Evolutionary conservation across 1,140 invertebrate species (phyloP).

Genomic region (Archivesica marissinica): DNA sequence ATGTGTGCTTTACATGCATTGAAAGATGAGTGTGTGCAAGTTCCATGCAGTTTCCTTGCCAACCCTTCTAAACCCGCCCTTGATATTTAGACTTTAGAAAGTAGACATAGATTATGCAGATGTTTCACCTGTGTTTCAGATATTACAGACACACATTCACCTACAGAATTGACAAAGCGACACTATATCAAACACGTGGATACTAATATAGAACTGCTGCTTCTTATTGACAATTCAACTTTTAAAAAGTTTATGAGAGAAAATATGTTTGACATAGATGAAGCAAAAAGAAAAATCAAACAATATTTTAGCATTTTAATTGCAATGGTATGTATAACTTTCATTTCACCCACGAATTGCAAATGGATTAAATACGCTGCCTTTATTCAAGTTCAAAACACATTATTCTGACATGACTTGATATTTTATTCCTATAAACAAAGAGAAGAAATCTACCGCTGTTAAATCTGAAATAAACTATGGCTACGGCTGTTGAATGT

Average conservation of each 20-base stretch:
- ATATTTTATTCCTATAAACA: too few species aligned
- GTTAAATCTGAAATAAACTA: too few species aligned
- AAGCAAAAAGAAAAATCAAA: slow-evolving; percentile 5
- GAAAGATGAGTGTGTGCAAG: neutral
- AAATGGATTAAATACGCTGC: neutral
- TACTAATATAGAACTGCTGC: slow-evolving; percentile 23
- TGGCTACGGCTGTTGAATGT: too few species aligned
- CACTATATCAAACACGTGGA: slow-evolving; percentile 23
- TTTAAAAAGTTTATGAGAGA: slow-evolving; percentile 21
- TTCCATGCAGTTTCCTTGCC: neutral
- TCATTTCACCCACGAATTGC: neutral
- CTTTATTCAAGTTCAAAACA: neutral
- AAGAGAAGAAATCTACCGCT: too few species aligned
- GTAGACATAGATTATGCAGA: neutral
- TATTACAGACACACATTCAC: neutral
- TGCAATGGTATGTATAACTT: slow-evolving; percentile 38
- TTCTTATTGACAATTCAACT: slow-evolving; percentile 35
- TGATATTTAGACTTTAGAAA: neutral
- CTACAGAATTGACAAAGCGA: neutral
- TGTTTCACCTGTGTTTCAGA: neutral
- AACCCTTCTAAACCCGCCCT: neutral
- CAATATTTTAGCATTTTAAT: slow-evolving; percentile 34
- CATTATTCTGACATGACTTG: neutral
- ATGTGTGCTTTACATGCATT: neutral
- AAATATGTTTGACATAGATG: slow-evolving; percentile 1